Evolutionary conservation across 2,797 vertebrate species (phyloP), one percentile per base, ranked within the genome.

Genomic region (Coracias cyanogaster): DNA sequence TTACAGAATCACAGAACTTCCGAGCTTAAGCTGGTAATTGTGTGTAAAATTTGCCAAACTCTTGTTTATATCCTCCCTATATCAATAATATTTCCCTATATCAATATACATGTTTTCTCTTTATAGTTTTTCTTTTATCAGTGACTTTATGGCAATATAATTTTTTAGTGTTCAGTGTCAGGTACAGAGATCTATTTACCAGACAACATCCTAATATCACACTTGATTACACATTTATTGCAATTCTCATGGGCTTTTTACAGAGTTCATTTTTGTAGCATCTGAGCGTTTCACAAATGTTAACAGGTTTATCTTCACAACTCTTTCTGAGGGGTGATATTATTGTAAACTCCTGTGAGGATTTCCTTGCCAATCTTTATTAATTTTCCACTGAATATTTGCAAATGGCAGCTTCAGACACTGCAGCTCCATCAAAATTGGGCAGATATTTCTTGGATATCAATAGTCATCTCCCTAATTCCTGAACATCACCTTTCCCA

Each of bases 161-260:
- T 21, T 31, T 66, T 58, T 57, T 41, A 61, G 17, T 58, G 26
- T 52, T 74, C 31, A 8, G 9, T 43, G 49, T 74, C 65, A 65
- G 55, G 46, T 79, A 46, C 61, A 35, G 29, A 26, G 41, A 54
- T 88, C 8, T 65, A 5, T 51, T 87, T 83, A 55, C 51, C 79
- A 7, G 4, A 4, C 43, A 46, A 28, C 43, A 29, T 70, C 60
- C 82, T 92, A 60, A 88, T 85, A 58, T 12, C 52, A 43, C 43
- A 49, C 39, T 84, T 89, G 80, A 86, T 95, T 90, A 76, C 73
- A 84, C 58, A 82, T 86, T 86, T 89, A 80, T 82, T 84, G 48
- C 77, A 80, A 15, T 45, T 86, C 85, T 84, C 73, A 16, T 19
- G 82, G 74, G 85, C 54, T 90, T 84, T 88, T 60, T 31, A 13